phyloP scores from a whole-genome alignment of 2,113 vertebrate species.

The Pampusana beccarii region DNA sequence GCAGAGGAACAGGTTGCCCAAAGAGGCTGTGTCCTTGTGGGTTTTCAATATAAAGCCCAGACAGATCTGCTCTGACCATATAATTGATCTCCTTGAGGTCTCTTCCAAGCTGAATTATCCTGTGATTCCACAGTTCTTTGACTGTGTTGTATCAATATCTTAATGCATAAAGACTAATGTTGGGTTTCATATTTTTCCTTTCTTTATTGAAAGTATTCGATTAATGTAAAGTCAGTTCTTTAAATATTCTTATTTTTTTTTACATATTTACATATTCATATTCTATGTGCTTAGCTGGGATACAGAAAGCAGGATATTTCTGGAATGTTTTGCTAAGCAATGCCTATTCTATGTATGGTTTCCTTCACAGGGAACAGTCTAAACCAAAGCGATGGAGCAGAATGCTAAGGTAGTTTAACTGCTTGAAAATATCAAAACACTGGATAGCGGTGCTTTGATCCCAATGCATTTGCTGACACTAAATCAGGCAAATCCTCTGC shows the following conservation, averaged over 20 bases:
- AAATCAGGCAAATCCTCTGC: conserved; percentile 25
- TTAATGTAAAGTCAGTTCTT: not conserved
- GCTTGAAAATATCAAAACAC: not conserved
- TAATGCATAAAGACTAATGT: not conserved
- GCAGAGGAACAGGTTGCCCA: not conserved
- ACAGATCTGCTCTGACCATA: not conserved
- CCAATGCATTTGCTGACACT: not conserved
- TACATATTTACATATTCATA: too few relatives aligned
- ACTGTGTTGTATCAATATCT: not conserved
- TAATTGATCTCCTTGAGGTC: not conserved
- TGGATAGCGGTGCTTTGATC: not conserved
- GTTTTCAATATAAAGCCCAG: not conserved
- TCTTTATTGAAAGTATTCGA: not conserved
- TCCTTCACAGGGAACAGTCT: not conserved
- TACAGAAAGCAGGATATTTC: not conserved
- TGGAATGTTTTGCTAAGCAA: not conserved
- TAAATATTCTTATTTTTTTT: too few relatives aligned
- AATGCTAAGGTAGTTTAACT: not conserved
- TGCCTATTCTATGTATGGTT: not conserved
- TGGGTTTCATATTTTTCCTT: not conserved
- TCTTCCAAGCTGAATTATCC: not conserved
- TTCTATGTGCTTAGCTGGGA: not conserved
- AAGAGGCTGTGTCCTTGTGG: not conserved
- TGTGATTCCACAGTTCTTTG: not conserved
- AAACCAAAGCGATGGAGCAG: not conserved